Base-by-base conservation (phyloP, 2,113 vertebrate species). In the Pterocles burchelli region DNA sequence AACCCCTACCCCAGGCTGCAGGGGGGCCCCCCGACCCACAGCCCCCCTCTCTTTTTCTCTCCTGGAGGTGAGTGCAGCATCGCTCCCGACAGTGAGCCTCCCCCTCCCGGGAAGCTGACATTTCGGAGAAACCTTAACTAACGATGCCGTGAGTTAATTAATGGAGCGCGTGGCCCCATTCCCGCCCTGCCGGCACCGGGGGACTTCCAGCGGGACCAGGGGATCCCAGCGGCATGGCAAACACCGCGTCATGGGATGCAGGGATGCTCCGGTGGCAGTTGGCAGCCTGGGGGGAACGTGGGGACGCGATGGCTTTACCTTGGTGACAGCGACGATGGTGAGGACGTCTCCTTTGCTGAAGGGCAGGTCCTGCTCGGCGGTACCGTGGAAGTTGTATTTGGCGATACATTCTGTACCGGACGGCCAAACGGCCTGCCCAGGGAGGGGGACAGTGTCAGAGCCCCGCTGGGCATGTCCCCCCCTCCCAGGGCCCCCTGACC, bases 381-480 rank as follows among this genome's bases (percentile, higher is more conserved):
- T 99, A 97, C 99, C 99, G 8, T 98, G 98, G 94, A 99, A 99
- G 97, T 98, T 99, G 98, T 99, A 99, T 97, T 99, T 99, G 96
- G 99, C 99, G 83, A 99, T 99, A 96, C 99, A 99, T 97, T 99
- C 99, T 55, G 99, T 99, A 98, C 99, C 99, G 10, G 98, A 98
- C 0, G 99, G 98, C 99, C 99, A 99, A 49, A 97, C 90, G 61
- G 98, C 98, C 98, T 98, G 93, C 29, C 13, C 13, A 0, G 73
- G 59, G 31, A 41, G 25, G 67, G 41, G 41, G 16, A 9, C 0
- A 1, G 9, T 3, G 6, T 88, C 55, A 83, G 54, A 15, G 66
- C 36, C 38, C 0, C 0, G 13, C 11, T 0, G 25, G 21, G 12
- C 1, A 38, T 2, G 2, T 0, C 74, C 45, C 46, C 54, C 46